Conservation (phyloP, 2,888 invertebrate genomes). For the Tinea pellionella region DNA sequence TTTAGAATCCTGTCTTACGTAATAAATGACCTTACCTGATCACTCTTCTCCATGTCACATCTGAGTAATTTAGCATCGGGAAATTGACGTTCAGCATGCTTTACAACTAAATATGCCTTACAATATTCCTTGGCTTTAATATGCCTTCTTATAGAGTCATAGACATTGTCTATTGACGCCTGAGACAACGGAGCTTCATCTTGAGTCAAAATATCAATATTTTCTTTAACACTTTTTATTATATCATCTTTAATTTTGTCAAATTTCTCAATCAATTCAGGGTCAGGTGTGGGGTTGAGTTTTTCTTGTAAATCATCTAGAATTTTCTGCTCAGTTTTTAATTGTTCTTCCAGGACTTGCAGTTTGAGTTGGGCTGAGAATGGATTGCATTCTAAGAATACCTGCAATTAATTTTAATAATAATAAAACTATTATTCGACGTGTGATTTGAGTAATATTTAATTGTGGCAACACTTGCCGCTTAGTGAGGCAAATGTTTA, state of each 20-base stretch:
- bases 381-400: conserved; percentile 86
- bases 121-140: conserved; percentile 57
- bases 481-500: too few species aligned
- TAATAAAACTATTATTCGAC: too few species aligned
- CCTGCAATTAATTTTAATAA: conserved; percentile 32
- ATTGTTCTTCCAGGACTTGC: conserved; percentile 68
- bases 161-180: conserved; percentile 50
- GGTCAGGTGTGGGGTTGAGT: conserved; percentile 53
- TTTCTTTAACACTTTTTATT: conserved; percentile 55
- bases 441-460: too few species aligned
- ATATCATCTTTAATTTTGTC: conserved; percentile 62
- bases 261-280: conserved; percentile 60
- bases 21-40: conserved; percentile 39
- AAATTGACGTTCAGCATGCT: conserved; percentile 55
- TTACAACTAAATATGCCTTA: conserved; percentile 62
- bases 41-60: conserved; percentile 57
- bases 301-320: conserved; percentile 71
- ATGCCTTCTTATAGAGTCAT: conserved; percentile 50
- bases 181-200: conserved; percentile 58
- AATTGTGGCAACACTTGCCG: too few species aligned
- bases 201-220: conserved; percentile 54
- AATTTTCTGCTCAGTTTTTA: conserved; percentile 71
- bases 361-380: conserved; percentile 79
- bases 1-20: too few species aligned
- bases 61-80: conserved; percentile 57